A percentile compares a stretch with the other conserved stretches of the same genome.
phyloP scores from a whole-genome alignment of 2,113 vertebrate species.

The Paracanthobrama guichenoti region DNA sequence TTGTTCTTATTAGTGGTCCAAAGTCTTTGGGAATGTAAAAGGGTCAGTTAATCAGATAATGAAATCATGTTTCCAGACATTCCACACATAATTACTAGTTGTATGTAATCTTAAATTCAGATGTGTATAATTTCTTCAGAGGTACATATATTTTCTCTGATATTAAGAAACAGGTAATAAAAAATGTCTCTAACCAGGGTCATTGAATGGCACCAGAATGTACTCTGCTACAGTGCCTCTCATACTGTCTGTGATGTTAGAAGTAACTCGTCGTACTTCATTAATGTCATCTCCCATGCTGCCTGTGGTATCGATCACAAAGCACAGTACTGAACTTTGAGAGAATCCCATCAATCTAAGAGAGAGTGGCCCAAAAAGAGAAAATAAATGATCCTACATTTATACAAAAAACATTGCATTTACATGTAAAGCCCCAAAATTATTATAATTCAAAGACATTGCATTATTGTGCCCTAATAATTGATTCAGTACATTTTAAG shows the following conservation, averaged over 20 bases:
- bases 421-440: not conserved
- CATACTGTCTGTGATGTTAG: conserved; percentile 56
- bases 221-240: conserved; percentile 59
- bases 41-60: not conserved
- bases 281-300: conserved; percentile 68
- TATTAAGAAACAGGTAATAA: not conserved
- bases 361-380: not conserved
- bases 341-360: conserved; percentile 67
- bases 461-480: no score
- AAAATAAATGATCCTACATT: not conserved
- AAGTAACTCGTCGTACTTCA: conserved; percentile 50
- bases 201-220: conserved; percentile 69
- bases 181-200: conserved; percentile 61
- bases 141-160: not conserved
- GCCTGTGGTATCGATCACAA: conserved; percentile 68
- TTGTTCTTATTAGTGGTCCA: conserved; percentile 67
- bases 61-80: not conserved
- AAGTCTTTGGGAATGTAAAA: conserved; percentile 55
- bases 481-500: no score
- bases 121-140: not conserved
- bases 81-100: not conserved
- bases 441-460: not conserved
- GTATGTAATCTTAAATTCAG: not conserved
- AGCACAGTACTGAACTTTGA: conserved; percentile 65
- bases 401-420: not conserved